Base-by-base conservation (phyloP, 2,797 vertebrate species). In the Pseudotriccus pelzelni region DNA sequence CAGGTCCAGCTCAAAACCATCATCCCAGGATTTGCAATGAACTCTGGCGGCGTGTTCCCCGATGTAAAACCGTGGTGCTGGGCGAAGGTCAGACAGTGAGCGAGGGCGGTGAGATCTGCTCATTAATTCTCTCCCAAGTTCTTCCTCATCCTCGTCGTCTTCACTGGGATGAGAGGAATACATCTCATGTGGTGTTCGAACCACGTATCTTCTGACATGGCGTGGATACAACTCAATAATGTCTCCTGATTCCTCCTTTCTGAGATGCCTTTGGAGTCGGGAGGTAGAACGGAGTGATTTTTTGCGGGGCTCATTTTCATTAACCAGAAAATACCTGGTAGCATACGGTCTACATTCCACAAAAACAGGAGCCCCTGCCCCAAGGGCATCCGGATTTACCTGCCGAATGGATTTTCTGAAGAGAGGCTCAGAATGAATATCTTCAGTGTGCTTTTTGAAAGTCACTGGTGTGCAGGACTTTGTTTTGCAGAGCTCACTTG, bases 321-420 rank as follows among this genome's bases (percentile, higher is more conserved):
- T 99, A 64, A 99, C 97, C 10, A 99, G 92, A 43, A 98, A 98
- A 56, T 99, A 99, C 46, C 98, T 98, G 30, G 98, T 98, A 55
- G 98, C 70, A 11, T 96, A 98, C 14, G 98, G 95, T 4, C 98
- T 97, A 0, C 94, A 98, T 30, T 97, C 98, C 22, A 91, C 86
- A 24, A 97, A 97, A 55, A 95, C 97, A 34, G 98, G 98, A n/a
- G 96, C 97, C 1, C 97, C 84, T 3, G 97, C 96, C 1, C 97
- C 94, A 4, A 88, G 89, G 46, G 98, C 97, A 32, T 94, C 95
- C 0, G 97, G 96, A 59, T 97, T 97, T 32, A 97, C 36, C 12
- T 98, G 97, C 24, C 94, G 96, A 24, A 97, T 72, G 73, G 97
- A 97, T 97, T 98, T 99, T 85, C 98, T 98, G 97, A 98, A 99